Percentiles rank a stretch among this genome's conserved stretches.
These are phyloP conservation scores for Drosophila tanythrix DNA, from an alignment of 2,888 invertebrate genomes.

Conservation along the genomic window DNA sequence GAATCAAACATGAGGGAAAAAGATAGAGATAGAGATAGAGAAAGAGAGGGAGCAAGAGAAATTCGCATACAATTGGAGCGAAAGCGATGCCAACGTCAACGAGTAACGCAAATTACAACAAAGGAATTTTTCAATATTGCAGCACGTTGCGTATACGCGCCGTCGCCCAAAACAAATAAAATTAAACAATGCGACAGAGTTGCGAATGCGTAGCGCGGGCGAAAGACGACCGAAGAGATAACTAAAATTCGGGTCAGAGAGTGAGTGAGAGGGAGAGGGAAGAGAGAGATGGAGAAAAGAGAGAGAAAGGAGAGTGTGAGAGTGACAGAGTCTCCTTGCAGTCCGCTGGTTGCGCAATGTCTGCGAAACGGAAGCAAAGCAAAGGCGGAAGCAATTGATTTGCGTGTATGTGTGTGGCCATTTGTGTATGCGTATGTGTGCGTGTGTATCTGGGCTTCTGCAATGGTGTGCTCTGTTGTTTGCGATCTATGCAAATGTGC, in stretches of 20 bases:
- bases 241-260: slow-evolving; percentile 2
- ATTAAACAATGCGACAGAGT: slow-evolving; percentile 65
- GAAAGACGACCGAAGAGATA: slow-evolving; percentile 1
- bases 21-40: not conserved
- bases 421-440: slow-evolving; percentile 9
- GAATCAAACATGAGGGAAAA: not conserved
- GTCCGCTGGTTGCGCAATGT: slow-evolving; percentile 40
- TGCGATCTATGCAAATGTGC: slow-evolving; percentile 50
- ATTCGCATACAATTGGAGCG: slow-evolving; percentile 23
- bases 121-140: slow-evolving; percentile 79
- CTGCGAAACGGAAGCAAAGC: slow-evolving; percentile 70
- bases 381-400: slow-evolving; percentile 71
- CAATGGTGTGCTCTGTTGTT: slow-evolving; percentile 7
- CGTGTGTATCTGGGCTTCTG: slow-evolving; percentile 8
- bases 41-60: slow-evolving; percentile 3
- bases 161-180: slow-evolving; percentile 71
- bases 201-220: slow-evolving; percentile 32
- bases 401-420: slow-evolving; percentile 31
- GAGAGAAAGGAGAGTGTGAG: not conserved
- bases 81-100: slow-evolving; percentile 32
- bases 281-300: not conserved
- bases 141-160: slow-evolving; percentile 71
- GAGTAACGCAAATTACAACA: slow-evolving; percentile 60
- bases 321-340: slow-evolving; percentile 30
- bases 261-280: too few relatives aligned